phyloP scores from a whole-genome alignment of 2,113 vertebrate genomes.

The Cryptomyrus ogoouensis region DNA sequence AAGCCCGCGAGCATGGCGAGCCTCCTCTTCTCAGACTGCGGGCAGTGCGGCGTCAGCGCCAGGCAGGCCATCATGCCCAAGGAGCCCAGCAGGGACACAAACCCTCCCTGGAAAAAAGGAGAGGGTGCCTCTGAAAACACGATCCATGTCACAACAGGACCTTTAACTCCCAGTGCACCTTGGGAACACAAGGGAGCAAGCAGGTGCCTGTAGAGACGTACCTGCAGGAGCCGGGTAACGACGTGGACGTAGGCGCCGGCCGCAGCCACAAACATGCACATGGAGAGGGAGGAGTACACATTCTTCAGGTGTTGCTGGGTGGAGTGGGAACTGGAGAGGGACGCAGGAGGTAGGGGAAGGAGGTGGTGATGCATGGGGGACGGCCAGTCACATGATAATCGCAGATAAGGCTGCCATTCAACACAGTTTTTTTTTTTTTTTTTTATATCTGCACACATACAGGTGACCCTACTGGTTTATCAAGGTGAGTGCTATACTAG shows the following conservation, averaged over 20 bases:
- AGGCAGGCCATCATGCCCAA: constrained; percentile 88
- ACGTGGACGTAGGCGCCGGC: constrained; percentile 80
- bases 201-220: constrained; percentile 40
- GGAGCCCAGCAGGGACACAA: constrained; percentile 73
- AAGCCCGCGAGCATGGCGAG: constrained; percentile 82
- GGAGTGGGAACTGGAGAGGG: constrained; percentile 69
- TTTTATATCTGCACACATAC: neutral
- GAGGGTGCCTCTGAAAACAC: neutral
- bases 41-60: constrained; percentile 79
- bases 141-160: neutral
- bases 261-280: constrained; percentile 83
- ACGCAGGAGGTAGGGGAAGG: neutral
- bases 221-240: constrained; percentile 80
- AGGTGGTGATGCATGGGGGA: neutral
- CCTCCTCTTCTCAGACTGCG: constrained; percentile 80
- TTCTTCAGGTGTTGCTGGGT: constrained; percentile 94
- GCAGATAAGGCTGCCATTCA: neutral
- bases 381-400: neutral
- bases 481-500: neutral
- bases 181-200: neutral
- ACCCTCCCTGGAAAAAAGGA: constrained; percentile 63
- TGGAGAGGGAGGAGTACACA: constrained; percentile 83
- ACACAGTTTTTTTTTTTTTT: neutral
- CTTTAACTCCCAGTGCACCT: neutral
- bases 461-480: neutral